phyloP scores from a whole-genome alignment of 2,113 vertebrate genomes.

The Pelmatolapia mariae region DNA sequence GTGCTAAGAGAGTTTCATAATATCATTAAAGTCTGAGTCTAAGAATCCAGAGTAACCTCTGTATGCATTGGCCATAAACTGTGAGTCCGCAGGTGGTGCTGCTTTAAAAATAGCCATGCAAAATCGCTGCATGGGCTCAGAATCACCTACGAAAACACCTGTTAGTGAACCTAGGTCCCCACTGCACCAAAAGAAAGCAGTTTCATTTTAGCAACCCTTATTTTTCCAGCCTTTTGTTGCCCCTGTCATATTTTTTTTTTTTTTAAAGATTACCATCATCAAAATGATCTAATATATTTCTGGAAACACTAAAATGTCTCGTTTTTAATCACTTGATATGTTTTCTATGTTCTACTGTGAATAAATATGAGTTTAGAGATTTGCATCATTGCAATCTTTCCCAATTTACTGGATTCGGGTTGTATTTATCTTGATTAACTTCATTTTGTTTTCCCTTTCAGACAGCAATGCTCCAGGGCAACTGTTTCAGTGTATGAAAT shows the following conservation, averaged over 20 bases:
- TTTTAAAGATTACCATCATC: not conserved
- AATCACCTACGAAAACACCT: not conserved
- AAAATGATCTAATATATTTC: not conserved
- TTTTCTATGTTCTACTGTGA: not conserved
- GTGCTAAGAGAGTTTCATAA: not conserved
- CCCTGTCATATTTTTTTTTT: not conserved
- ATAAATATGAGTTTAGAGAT: not conserved
- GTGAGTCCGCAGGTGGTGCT: not conserved
- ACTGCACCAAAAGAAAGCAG: not conserved
- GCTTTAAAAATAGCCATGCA: not conserved
- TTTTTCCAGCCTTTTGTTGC: not conserved
- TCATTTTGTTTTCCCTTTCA: not conserved
- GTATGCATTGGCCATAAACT: not conserved
- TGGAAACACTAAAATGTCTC: not conserved
- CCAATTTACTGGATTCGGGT: not conserved
- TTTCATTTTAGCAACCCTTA: not conserved
- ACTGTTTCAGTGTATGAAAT: not conserved
- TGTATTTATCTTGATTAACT: not conserved
- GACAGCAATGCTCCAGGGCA: not conserved
- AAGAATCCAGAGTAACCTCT: not conserved
- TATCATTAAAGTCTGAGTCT: not conserved
- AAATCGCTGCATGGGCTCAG: not conserved
- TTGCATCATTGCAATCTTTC: not conserved
- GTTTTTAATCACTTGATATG: not conserved
- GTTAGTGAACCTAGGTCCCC: not conserved